phyloP scores from a whole-genome alignment of 2,888 invertebrate species.

The Tachystola acroxantha region DNA sequence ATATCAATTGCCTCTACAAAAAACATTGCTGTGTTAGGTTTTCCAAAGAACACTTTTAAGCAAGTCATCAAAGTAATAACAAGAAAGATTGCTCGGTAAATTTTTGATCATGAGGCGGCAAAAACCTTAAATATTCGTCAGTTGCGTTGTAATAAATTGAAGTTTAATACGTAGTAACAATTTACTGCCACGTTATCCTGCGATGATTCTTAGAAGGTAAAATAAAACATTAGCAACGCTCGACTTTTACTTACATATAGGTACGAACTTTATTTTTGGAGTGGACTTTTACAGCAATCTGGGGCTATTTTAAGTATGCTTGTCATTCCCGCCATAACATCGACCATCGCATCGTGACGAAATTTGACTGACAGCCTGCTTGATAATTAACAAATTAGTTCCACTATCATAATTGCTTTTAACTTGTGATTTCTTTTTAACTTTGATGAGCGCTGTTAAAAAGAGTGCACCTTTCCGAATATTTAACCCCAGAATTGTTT shows the following conservation, averaged over 20 bases:
- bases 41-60: conserved; percentile 19
- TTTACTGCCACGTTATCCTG: conserved; percentile 13
- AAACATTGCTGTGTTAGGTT: background rate
- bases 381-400: conserved; percentile 51
- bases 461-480: too few species aligned
- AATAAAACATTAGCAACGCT: conserved; percentile 8
- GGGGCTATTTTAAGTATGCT: conserved; percentile 39
- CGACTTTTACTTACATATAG: conserved; percentile 4
- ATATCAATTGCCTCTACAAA: too few species aligned
- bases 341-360: conserved; percentile 22
- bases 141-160: conserved; percentile 19
- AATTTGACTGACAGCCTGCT: conserved; percentile 28
- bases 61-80: conserved; percentile 48
- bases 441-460: conserved; percentile 17
- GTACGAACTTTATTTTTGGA: conserved; percentile 31
- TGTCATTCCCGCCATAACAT: conserved; percentile 23
- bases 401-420: conserved; percentile 34
- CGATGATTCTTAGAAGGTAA: conserved; percentile 9
- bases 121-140: conserved; percentile 20
- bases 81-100: conserved; percentile 36
- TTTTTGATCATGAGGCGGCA: conserved; percentile 33
- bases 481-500: too few species aligned
- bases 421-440: conserved; percentile 29
- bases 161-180: conserved; percentile 15
- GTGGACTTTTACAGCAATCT: conserved; percentile 38